Evolutionary conservation across 2,113 vertebrate genomes (phyloP).

Genomic region (Paracanthobrama guichenoti): DNA sequence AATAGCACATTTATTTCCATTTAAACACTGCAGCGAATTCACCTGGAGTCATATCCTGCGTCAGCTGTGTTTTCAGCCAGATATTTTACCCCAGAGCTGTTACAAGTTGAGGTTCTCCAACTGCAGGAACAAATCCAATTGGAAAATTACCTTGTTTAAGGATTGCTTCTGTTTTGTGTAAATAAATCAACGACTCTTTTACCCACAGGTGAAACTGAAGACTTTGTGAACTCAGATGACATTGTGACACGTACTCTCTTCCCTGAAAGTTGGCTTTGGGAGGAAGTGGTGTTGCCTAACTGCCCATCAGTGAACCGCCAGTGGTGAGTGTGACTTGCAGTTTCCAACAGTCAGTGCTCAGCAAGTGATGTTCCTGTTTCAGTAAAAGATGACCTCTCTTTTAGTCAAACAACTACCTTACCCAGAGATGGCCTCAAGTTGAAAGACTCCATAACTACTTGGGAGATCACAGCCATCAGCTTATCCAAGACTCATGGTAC

Average conservation of each 20-base stretch:
- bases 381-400: constrained; percentile 37
- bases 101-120: neutral
- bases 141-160: neutral
- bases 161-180: neutral
- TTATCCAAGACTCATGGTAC: constrained; percentile 72
- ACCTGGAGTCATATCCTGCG: neutral
- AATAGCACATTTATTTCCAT: neutral
- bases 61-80: neutral
- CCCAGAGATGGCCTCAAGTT: constrained; percentile 60
- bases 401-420: constrained; percentile 44
- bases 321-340: constrained; percentile 59
- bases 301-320: constrained; percentile 42
- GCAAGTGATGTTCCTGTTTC: neutral
- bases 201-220: constrained; percentile 53
- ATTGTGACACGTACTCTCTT: constrained; percentile 65
- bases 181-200: neutral
- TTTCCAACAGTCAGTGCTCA: neutral
- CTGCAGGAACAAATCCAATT: neutral
- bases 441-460: constrained; percentile 88
- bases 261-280: constrained; percentile 76
- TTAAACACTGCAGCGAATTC: neutral
- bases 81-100: neutral
- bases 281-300: constrained; percentile 54
- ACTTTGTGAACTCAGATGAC: constrained; percentile 60
- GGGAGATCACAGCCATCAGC: constrained; percentile 87